Evolutionary conservation across 2,888 invertebrate genomes (phyloP), one percentile per base, ranked within the genome.

Genomic region (Acleris cristana): DNA sequence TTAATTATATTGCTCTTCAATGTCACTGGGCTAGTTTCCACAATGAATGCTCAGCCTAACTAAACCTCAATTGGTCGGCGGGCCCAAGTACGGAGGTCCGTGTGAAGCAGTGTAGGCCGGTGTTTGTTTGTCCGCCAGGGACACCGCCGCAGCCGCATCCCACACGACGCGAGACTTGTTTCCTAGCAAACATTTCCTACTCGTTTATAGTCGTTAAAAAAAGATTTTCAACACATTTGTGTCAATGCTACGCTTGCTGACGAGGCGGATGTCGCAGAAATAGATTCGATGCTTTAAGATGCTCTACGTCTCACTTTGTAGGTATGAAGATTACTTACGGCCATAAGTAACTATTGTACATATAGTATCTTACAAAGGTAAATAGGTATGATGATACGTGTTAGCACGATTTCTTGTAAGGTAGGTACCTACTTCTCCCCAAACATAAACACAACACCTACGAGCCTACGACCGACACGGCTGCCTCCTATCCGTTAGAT

Each of bases 181-280:
- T 63, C 55, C 55, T 55, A 48, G 56, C 34, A 63, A 48, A 7
- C 48, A 48, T 48, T 48, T n/a, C 48, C 48, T 48, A 18, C 16
- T 18, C n/a, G 18, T 16, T 48, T n/a, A 4, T 7, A 16, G 48
- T 16, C 48, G 14, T 48, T 48, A 48, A 48, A 48, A 16, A n/a
- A 48, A 48, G 48, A 48, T 66, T 61, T 34, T 61, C 65, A 49
- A 59, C 65, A 44, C 51, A 61, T 66, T 61, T 61, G 62, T 67
- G 66, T 67, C 66, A 67, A 67, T 67, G 66, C 66, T 67, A 67
- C 66, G 62, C 62, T 67, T 62, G 57, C 56, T 62, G 45, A 62
- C 57, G 56, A 67, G 53, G 57, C 66, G 66, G 66, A 67, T 67
- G 62, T 62, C 40, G 66, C 66, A 53, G 56, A 67, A 67, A 67